A percentile compares a stretch with the other conserved stretches of the same genome.
Conservation (phyloP, 2,113 vertebrate genomes). For the Rhynchomys soricoides region DNA sequence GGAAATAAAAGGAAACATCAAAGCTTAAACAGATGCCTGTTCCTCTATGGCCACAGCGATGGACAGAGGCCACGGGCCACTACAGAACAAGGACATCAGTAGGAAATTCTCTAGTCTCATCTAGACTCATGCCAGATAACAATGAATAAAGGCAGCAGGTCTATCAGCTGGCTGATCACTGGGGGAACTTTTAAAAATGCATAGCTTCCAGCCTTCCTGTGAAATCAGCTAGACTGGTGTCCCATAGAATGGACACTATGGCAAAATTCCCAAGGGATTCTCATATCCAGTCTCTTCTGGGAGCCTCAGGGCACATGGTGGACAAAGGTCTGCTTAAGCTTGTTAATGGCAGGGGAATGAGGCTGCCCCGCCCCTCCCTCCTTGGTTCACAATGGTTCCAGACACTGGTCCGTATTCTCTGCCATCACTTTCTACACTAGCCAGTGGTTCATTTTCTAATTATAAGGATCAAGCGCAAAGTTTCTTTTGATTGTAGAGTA, state of each 20-base stretch:
- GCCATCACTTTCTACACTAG: neutral
- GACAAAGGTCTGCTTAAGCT: neutral
- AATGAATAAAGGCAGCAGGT: neutral
- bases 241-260: neutral
- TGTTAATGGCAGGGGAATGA: neutral
- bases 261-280: neutral
- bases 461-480: neutral
- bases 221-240: neutral
- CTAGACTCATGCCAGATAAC: constrained; percentile 47
- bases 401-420: neutral
- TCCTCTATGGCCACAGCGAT: constrained; percentile 76
- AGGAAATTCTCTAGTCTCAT: constrained; percentile 75
- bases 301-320: neutral
- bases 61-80: constrained; percentile 47
- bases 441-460: neutral
- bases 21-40: constrained; percentile 82
- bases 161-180: neutral
- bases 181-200: neutral
- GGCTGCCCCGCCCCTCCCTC: neutral
- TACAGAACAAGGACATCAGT: constrained; percentile 74
- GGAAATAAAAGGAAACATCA: constrained; percentile 86
- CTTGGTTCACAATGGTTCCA: neutral
- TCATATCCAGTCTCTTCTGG: neutral
- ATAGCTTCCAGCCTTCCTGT: neutral
- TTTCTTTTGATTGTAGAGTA: constrained; percentile 8